phyloP scores from a whole-genome alignment of 2,113 vertebrate genomes.

The Cebidichthys violaceus region DNA sequence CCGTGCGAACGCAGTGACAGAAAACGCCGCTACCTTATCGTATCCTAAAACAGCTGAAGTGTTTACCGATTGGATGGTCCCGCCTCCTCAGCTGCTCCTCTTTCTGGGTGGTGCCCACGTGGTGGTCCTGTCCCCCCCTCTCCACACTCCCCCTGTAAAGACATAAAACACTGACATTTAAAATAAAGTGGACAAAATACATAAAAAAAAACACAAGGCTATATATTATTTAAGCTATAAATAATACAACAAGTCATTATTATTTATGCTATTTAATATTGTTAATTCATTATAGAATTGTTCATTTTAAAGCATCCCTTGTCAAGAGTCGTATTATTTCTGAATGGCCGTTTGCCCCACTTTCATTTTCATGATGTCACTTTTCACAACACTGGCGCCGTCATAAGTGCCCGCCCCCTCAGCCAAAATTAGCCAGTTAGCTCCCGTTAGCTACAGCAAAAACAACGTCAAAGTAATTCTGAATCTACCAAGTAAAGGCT shows the following conservation, averaged over 20 bases:
- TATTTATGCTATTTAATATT: not conserved
- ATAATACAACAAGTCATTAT: not conserved
- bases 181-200: not conserved
- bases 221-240: not conserved
- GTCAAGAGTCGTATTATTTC: not conserved
- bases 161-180: conserved; percentile 16
- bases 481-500: not conserved
- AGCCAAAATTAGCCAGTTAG: not conserved
- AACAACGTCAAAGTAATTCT: not conserved
- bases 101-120: conserved; percentile 39
- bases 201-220: not conserved
- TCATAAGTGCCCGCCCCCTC: not conserved
- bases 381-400: not conserved
- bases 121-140: conserved; percentile 61
- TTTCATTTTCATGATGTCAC: not conserved
- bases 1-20: not conserved
- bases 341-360: not conserved
- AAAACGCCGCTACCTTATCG: not conserved
- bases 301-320: not conserved
- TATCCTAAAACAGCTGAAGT: not conserved
- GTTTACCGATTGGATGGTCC: conserved; percentile 65
- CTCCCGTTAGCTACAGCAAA: not conserved
- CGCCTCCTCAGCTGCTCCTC: conserved; percentile 54
- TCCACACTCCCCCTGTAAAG: conserved; percentile 63
- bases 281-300: not conserved